Conservation (phyloP, 1,140 invertebrate species). For the Musca vetustissima region DNA sequence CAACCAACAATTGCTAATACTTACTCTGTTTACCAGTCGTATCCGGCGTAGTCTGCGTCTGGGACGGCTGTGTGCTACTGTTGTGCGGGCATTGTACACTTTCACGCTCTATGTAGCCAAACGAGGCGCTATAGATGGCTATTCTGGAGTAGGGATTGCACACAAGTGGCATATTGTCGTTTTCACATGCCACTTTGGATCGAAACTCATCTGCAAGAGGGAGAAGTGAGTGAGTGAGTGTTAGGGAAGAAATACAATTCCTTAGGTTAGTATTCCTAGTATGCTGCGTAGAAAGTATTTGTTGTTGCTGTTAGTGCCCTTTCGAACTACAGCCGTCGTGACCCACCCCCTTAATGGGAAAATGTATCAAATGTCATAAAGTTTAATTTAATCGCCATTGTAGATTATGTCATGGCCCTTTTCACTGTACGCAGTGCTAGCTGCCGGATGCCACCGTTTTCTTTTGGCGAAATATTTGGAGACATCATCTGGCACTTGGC, state of each 20-base stretch:
- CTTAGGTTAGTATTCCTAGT: neutral
- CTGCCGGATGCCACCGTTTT: too few relatives aligned
- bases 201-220: constrained; percentile 80
- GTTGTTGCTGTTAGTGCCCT: too few relatives aligned
- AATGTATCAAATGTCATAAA: too few relatives aligned
- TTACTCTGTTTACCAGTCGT: constrained; percentile 18
- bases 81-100: constrained; percentile 84
- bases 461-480: neutral
- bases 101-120: constrained; percentile 82
- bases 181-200: constrained; percentile 86
- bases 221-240: too few relatives aligned
- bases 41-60: neutral
- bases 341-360: too few relatives aligned
- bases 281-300: too few relatives aligned
- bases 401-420: too few relatives aligned
- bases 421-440: too few relatives aligned
- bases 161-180: constrained; percentile 77
- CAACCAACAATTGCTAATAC: neutral
- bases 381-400: too few relatives aligned
- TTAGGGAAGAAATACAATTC: constrained; percentile 1
- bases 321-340: neutral
- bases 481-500: too few relatives aligned
- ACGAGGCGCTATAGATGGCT: constrained; percentile 86
- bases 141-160: constrained; percentile 81
- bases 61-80: constrained; percentile 61